Evolutionary conservation across 2,113 vertebrate genomes (phyloP), one percentile per base, ranked within the genome.

Genomic region (Brachypteracias leptosomus): DNA sequence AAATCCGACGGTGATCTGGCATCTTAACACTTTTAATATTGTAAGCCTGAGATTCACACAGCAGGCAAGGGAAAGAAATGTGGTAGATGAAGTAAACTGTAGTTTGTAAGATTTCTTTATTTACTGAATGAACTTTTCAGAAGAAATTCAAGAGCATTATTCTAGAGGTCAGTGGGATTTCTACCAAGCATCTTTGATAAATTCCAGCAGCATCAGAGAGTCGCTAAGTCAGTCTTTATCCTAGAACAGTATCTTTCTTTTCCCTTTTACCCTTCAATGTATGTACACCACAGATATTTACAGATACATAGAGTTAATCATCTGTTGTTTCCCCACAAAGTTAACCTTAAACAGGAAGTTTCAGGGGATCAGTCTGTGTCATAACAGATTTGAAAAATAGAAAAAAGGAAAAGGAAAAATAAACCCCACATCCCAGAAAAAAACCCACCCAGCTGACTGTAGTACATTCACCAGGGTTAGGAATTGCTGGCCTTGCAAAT

Each of bases 1-100:
- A 91, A 91, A 89, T 68, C 54, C 76, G 89, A 87, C 86, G 65
- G 77, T 68, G 87, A 76, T 72, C 81, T 88, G 81, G 49, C 70
- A 75, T 33, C 85, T 61, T 1, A 0, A 29, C 22, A 26, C 24
- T 71, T 93, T 17, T 22, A 85, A 35, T 63, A 36, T 13, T 51
- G 15, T 31, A 88, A 95, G 11, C 42, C 42, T 71, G 33, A 11
- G 51, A 94, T 68, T 85, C 71, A 44, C 33, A 38, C 13, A 80
- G 67, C 8, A 52, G 38, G 36, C 33, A 90, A 85, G 28, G 28
- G 54, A 80, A 76, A 84, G 46, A 75, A 51, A 63, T 11, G 14
- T 28, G 35, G 25, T 44, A 55, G 59, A 31, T 36, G 17, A 78
- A 70, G 19, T 55, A 68, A 82, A 40, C 16, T 51, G 35, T 35